Evolutionary conservation across 2,888 invertebrate genomes (phyloP).

Genomic region (Gasteruption jaculator): DNA sequence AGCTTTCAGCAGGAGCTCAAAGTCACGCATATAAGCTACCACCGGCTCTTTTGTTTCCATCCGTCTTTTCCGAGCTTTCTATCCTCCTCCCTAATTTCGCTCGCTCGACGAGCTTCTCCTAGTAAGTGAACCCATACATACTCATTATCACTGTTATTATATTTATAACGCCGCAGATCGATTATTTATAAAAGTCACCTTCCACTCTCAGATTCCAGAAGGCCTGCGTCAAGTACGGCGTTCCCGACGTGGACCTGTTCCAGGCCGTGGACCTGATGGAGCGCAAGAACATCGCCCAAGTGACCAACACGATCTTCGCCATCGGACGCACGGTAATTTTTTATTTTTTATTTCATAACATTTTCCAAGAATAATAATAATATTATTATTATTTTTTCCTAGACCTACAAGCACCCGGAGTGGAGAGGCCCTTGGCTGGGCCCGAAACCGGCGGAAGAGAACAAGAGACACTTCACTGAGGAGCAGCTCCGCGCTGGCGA

Average conservation of each 20-base stretch:
- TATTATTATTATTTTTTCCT: conserved; percentile 20
- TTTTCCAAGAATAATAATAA: not conserved
- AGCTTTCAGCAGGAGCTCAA: conserved; percentile 36
- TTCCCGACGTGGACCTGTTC: conserved; percentile 82
- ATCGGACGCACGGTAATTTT: conserved; percentile 75
- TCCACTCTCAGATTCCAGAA: conserved; percentile 69
- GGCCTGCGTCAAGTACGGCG: conserved; percentile 78
- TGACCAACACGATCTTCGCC: conserved; percentile 83
- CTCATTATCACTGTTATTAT: not conserved
- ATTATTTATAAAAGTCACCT: not conserved
- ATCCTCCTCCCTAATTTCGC: conserved; percentile 7
- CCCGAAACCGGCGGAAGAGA: conserved; percentile 80
- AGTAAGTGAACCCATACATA: not conserved
- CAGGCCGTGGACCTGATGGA: conserved; percentile 92
- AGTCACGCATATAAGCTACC: conserved; percentile 5
- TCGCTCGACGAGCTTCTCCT: not conserved
- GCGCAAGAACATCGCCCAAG: conserved; percentile 81
- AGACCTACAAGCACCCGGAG: conserved; percentile 79
- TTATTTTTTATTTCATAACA: not conserved
- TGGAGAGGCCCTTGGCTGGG: conserved; percentile 80
- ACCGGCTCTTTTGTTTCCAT: conserved; percentile 18
- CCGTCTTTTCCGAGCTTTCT: conserved; percentile 13
- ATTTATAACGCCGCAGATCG: no score
- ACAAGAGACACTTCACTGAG: conserved; percentile 59
- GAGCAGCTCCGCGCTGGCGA: conserved; percentile 76